These are phyloP conservation scores for Drosophila micromelanica DNA, from an alignment of 1,140 invertebrate species.

Conservation along the genomic window DNA sequence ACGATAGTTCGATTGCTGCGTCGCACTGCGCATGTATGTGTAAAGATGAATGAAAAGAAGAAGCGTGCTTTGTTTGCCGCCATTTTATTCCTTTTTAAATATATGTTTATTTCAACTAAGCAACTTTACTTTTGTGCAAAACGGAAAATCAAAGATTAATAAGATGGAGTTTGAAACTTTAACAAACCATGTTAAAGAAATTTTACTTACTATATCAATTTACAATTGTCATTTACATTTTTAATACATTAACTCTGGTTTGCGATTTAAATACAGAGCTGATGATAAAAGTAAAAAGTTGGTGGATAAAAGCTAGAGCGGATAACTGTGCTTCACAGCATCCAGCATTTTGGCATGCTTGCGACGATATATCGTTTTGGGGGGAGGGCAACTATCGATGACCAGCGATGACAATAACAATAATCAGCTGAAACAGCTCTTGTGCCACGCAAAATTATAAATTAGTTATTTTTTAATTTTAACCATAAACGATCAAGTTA, in stretches of 20 bases:
- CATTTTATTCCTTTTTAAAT: neutral
- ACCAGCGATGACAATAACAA: conserved; percentile 53
- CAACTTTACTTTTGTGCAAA: too few species aligned
- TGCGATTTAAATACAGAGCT: neutral
- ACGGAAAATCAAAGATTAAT: too few species aligned
- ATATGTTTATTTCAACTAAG: too few species aligned
- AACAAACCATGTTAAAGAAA: too few species aligned
- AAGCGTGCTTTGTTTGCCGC: conserved; percentile 12
- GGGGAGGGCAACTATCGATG: conserved; percentile 37
- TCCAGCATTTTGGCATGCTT: conserved; percentile 27
- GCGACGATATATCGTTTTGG: conserved; percentile 27
- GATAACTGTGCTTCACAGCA: conserved; percentile 24
- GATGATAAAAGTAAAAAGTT: neutral
- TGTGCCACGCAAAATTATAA: conserved; percentile 78
- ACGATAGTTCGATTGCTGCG: conserved; percentile 12
- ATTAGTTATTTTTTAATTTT: conserved; percentile 47
- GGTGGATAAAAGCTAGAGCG: neutral
- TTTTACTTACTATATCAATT: too few species aligned
- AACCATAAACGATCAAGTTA: conserved; percentile 7
- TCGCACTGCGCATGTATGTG: conserved; percentile 2
- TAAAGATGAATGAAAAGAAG: conserved; percentile 1
- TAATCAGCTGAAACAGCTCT: conserved; percentile 73
- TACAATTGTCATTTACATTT: neutral
- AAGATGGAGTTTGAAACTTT: neutral
- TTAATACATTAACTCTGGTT: neutral